These are phyloP conservation scores for Nineta flava DNA, from an alignment of 2,888 invertebrate species.

Conservation along the genomic window DNA sequence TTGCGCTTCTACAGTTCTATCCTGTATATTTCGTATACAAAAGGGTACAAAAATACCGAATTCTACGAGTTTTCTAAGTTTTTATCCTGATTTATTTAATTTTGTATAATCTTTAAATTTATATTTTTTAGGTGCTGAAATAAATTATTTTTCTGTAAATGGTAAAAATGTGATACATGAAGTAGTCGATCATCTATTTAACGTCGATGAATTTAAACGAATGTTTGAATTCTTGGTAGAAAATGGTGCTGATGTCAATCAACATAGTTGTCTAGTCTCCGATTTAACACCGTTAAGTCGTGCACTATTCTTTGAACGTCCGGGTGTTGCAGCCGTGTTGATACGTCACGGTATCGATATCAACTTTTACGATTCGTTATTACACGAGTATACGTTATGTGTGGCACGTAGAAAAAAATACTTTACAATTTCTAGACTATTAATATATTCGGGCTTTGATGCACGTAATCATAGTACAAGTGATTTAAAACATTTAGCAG, in stretches of 20 bases:
- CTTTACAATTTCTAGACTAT: conserved; percentile 23
- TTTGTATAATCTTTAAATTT: too few species aligned
- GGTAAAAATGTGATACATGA: conserved; percentile 39
- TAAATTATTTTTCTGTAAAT: conserved; percentile 28
- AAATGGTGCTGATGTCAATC: conserved; percentile 23
- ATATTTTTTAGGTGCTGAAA: conserved; percentile 34
- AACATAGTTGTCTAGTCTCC: conserved; percentile 16
- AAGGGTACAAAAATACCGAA: too few species aligned
- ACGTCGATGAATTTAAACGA: conserved; percentile 32
- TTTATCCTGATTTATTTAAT: too few species aligned
- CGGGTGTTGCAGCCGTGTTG: conserved; percentile 35
- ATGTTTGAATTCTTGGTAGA: conserved; percentile 33
- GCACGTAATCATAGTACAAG: conserved; percentile 22
- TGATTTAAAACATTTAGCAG: conserved; percentile 22
- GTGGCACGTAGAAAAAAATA: conserved; percentile 32
- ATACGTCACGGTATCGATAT: conserved; percentile 47
- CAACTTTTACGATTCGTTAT: conserved; percentile 37
- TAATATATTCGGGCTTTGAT: conserved; percentile 28
- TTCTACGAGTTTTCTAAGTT: too few species aligned
- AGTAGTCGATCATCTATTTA: conserved; percentile 39
- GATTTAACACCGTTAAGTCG: conserved; percentile 25
- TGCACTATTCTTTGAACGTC: conserved; percentile 27
- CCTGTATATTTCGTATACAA: too few species aligned
- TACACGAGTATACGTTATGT: conserved; percentile 38
- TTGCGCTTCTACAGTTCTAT: too few species aligned